Evolutionary conservation across 2,797 vertebrate species (phyloP), one percentile per base, ranked within the genome.

Genomic region (Hybognathus amarus): DNA sequence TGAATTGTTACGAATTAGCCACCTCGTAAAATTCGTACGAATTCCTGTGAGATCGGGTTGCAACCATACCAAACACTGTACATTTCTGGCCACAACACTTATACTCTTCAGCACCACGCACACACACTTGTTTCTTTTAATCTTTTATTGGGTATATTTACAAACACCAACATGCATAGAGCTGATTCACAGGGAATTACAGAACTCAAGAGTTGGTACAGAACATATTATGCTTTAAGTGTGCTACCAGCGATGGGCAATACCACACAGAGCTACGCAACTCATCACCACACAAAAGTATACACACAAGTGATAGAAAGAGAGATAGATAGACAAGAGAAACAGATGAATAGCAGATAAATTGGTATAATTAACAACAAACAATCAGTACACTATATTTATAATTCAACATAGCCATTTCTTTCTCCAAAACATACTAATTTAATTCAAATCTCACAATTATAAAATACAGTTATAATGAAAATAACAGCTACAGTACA

Each of bases 101-200:
- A 42, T 3, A 6, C 1, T 15, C 15, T 47, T 63, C 30, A 80
- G 67, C 71, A 36, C 11, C 30, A 33, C 30, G 3, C 30, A 76
- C 50, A 76, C 22, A 2, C 27, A 12, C 56, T 36, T 13, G 30
- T 80, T 76, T 56, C 18, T 80, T 87, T 85, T 59, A 38, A 56
- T 84, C 68, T 63, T 95, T 96, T 95, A 95, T 96, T 95, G 90
- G 83, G 91, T 94, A 93, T 95, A 95, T 95, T 93, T 95, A 95
- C 94, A 95, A 94, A 95, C 94, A 94, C 94, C 94, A 94, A 94
- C 95, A 96, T 95, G 94, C 95, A 95, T 93, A 92, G 92, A 89
- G 82, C 88, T 88, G 89, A 93, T 92, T 91, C 88, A 84, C 84
- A 56, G 73, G 71, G 92, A 94, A 91, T 85, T 91, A 93, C 90